Evolutionary conservation across 2,888 invertebrate genomes (phyloP), one percentile per base, ranked within the genome.

Genomic region (Luffia ferchaultella): DNA sequence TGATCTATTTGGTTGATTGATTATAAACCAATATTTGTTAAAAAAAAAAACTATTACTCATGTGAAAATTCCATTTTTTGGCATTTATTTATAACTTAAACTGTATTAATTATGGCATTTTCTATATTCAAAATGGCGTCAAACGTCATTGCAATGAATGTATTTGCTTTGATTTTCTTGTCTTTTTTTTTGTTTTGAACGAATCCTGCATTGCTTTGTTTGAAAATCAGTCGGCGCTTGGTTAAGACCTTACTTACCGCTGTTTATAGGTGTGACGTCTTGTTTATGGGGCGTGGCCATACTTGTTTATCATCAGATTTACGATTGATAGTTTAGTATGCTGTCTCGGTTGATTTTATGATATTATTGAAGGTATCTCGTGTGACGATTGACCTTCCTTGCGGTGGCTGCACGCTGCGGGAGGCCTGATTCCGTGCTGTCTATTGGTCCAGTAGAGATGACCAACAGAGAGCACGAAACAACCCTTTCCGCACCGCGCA

Each of bases 211-310:
- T 73, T 75, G 73, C 74, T 46, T 58, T 42, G 53, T 55, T 55
- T 45, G 16, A 47, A 63, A 62, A 70, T 69, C 70, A 88, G 88
- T 87, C 85, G 85, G 87, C 61, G 67, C 62, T 53, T 82, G 87
- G 79, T 83, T 87, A 75, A 82, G 85, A 70, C 85, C 85, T 66
- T 87, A 88, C 65, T 76, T 93, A 85, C 93, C 93, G 67, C 85
- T 93, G 78, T 90, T 93, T 88, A 89, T 94, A 85, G 94, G 95
- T 78, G 90, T 94, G 75, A 93, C 93, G 71, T 93, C 93, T 73
- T 94, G 93, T 87, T 87, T 95, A 79, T 93, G 93, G 93, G 94
- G 93, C 74, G 77, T 85, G 44, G 82, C 82, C n/a, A 73, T 85
- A 52, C 70, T 83, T 50, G 73, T 82, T 2, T 85, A 82, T 54